These are phyloP conservation scores for Brachycybe producta DNA, from an alignment of 2,888 invertebrate genomes.

Conservation along the genomic window DNA sequence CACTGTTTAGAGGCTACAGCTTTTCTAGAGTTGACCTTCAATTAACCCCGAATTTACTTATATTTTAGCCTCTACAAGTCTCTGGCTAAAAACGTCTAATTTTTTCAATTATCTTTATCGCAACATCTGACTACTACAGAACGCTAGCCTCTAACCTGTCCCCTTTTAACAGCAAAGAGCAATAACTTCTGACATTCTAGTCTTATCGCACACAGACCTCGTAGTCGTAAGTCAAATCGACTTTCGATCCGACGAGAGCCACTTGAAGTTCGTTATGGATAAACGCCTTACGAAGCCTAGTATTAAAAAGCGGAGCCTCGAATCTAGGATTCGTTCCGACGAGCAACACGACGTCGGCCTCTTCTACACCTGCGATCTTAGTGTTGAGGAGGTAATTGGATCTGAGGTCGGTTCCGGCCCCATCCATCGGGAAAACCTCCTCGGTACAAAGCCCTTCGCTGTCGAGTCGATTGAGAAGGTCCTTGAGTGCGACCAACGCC, in stretches of 20 bases:
- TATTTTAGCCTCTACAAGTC: too few species aligned
- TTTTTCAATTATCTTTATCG: too few species aligned
- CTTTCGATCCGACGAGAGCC: slow-evolving; percentile 74
- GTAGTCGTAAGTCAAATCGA: slow-evolving; percentile 87
- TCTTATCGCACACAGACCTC: slow-evolving; percentile 40
- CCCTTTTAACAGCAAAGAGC: too few species aligned
- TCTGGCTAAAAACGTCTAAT: too few species aligned
- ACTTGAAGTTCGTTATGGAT: slow-evolving; percentile 81
- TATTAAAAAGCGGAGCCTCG: slow-evolving; percentile 92
- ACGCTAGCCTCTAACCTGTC: too few species aligned
- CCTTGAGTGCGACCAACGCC: slow-evolving; percentile 78
- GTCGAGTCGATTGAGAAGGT: slow-evolving; percentile 74
- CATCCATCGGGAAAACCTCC: slow-evolving; percentile 68
- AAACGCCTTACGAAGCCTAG: slow-evolving; percentile 86
- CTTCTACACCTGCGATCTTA: slow-evolving; percentile 76
- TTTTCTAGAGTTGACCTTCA: too few species aligned
- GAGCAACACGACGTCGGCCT: slow-evolving; percentile 80
- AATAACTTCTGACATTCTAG: too few species aligned
- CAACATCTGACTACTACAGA: too few species aligned
- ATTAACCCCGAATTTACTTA: too few species aligned
- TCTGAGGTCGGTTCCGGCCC: slow-evolving; percentile 70
- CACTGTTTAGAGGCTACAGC: too few species aligned
- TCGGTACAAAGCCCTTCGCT: slow-evolving; percentile 81
- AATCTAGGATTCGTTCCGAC: slow-evolving; percentile 94
- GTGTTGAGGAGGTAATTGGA: slow-evolving; percentile 87